phyloP scores from a whole-genome alignment of 2,888 invertebrate species.

The Silvanus unidentatus region DNA sequence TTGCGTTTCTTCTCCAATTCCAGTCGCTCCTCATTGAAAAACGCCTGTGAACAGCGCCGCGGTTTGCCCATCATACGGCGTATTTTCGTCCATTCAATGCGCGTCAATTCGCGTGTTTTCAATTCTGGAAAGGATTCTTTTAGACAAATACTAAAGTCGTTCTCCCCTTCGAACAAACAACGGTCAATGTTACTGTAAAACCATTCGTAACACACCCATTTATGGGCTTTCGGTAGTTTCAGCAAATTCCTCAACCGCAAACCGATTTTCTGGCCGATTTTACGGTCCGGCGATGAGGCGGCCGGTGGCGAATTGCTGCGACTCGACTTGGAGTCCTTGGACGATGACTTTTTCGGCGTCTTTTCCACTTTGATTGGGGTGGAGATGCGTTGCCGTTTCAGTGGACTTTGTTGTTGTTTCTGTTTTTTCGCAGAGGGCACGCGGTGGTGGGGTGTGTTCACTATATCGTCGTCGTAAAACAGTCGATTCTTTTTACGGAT shows the following conservation, averaged over 20 bases:
- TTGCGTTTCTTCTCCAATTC: constrained; percentile 86
- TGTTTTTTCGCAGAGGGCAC: constrained; percentile 65
- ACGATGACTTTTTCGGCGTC: constrained; percentile 38
- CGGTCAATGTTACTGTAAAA: constrained; percentile 98
- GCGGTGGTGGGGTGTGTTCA: constrained; percentile 71
- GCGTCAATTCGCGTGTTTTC: constrained; percentile 74
- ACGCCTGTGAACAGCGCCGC: constrained; percentile 86
- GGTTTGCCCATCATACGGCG: constrained; percentile 96
- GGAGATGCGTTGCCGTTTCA: constrained; percentile 27
- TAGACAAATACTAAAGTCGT: constrained; percentile 92
- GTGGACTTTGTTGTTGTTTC: constrained; percentile 52
- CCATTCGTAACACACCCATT: constrained; percentile 99
- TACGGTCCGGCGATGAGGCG: constrained; percentile 65
- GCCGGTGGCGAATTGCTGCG: constrained; percentile 45
- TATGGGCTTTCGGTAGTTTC: constrained; percentile 96
- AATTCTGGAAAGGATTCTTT: constrained; percentile 91
- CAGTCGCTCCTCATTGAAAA: constrained; percentile 90
- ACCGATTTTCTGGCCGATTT: constrained; percentile 84
- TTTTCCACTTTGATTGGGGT: constrained; percentile 24
- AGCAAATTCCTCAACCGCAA: constrained; percentile 84
- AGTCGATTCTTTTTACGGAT: constrained; percentile 80
- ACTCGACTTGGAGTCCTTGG: constrained; percentile 31
- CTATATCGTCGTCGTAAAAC: constrained; percentile 85
- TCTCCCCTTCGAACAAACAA: constrained; percentile 89
- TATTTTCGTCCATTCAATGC: constrained; percentile 93